Evolutionary conservation across 2,888 invertebrate genomes (phyloP), one percentile per base, ranked within the genome.

Genomic region (Tenthredo scrophulariae): DNA sequence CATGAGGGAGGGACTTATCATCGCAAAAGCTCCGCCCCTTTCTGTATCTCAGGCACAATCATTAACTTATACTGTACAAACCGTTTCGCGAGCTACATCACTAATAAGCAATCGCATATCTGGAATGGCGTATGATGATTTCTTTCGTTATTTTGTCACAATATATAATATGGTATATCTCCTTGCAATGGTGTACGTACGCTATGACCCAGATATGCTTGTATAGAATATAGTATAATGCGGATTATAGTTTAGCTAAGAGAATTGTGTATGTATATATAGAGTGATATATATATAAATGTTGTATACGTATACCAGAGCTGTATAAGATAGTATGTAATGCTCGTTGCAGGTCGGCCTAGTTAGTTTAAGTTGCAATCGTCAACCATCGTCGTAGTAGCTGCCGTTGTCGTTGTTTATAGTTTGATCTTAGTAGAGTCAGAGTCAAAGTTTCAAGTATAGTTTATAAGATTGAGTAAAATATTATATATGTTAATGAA

Each of bases 151-250:
- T n/a, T n/a, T n/a, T n/a, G n/a, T n/a, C n/a, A n/a, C n/a, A n/a
- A n/a, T n/a, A n/a, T n/a, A n/a, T n/a, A n/a, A n/a, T n/a, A n/a
- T n/a, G n/a, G n/a, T n/a, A 6, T 22, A 22, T 58, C 0, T 22
- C 58, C 1, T 62, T 26, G 26, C 10, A 62, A 62, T 70, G 15
- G 29, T 37, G 2, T 70, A 29, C n/a, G n/a, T 29, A 15, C 65
- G 37, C 18, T 70, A 33, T 70, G 70, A 70, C 70, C 70, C 70
- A 70, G 70, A 70, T 37, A 37, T 70, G 70, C 70, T 62, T 22
- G 58, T 58, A 22, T 58, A n/a, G 43, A 43, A 43, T 58, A 58
- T n/a, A 22, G 18, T 58, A 58, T 58, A n/a, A 62, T 26, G 22
- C 26, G 62, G 62, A 62, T 62, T 22, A 26, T 22, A 62, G 62